Evolutionary conservation across 2,113 vertebrate species (phyloP), one percentile per base, ranked within the genome.

Genomic region (Malurus elegans): DNA sequence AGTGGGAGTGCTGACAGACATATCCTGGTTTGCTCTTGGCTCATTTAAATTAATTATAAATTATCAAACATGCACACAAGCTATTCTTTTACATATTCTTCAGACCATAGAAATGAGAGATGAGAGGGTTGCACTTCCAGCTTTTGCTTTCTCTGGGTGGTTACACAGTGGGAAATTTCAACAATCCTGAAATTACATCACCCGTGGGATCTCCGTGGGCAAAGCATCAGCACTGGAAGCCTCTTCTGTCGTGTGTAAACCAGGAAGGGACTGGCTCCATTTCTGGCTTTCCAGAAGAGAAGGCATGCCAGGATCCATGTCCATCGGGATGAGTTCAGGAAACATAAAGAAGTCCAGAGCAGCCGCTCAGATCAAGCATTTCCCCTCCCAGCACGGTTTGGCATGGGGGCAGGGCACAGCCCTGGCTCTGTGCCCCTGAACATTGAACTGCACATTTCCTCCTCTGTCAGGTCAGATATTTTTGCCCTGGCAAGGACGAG

Each of bases 151-250:
- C 50, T 60, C 44, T 85, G 44, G 16, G 45, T 34, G 18, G 31
- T 45, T 51, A 10, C 62, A 40, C 48, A 73, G 74, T 50, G 88
- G 36, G 31, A 31, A 44, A 15, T 14, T 62, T n/a, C 51, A 60
- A 34, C 38, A 58, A 28, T 11, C 7, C 29, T 60, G 24, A 56
- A 66, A 67, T 21, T 44, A 6, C 23, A 56, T 9, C 65, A 45
- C 7, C 26, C 6, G 4, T 14, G 21, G 8, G 8, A 48, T 57
- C n/a, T n/a, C 21, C 13, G 4, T 0, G 2, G 9, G 25, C 32
- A 23, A 64, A 42, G 26, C 57, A 48, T 5, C 12, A 18, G 7
- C 67, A 3, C 13, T 26, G n/a, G 29, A 17, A 79, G 20, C 47
- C 38, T 38, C 38, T 38, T 2, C 21, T 71, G 5, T 10, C 45